These are phyloP conservation scores for Rhombomys opimus DNA, from an alignment of 2,113 vertebrate species.

Conservation along the genomic window DNA sequence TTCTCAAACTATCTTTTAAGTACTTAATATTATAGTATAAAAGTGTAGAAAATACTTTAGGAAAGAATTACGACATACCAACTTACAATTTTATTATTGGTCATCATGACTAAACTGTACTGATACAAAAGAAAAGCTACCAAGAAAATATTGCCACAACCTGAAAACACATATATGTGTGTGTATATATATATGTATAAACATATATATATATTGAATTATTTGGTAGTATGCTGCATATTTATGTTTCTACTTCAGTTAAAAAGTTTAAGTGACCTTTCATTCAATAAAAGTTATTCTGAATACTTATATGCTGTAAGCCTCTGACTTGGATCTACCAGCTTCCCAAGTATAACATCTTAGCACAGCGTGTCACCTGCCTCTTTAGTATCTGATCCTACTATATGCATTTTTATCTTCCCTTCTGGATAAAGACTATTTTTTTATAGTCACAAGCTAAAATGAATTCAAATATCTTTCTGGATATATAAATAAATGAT, in stretches of 20 bases:
- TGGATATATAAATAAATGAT: constrained; percentile 27
- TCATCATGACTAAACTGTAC: background rate
- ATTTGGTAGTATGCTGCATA: background rate
- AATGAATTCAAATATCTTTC: constrained; percentile 8
- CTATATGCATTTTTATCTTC: background rate
- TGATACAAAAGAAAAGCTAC: constrained; percentile 10
- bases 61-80: constrained; percentile 25
- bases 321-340: constrained; percentile 4
- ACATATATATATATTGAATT: constrained; percentile 43
- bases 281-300: constrained; percentile 31
- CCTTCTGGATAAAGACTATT: constrained; percentile 21
- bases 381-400: background rate
- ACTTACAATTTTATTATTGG: constrained; percentile 52
- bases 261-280: constrained; percentile 47
- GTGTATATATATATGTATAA: no score
- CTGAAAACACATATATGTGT: constrained; percentile 25
- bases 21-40: background rate
- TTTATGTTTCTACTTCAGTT: constrained; percentile 18
- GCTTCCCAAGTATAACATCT: background rate
- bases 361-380: background rate
- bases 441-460: background rate
- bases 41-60: constrained; percentile 24
- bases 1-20: constrained; percentile 7
- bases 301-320: background rate
- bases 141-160: constrained; percentile 58